Conservation (phyloP, 2,113 vertebrate genomes). For the Lepus europaeus region DNA sequence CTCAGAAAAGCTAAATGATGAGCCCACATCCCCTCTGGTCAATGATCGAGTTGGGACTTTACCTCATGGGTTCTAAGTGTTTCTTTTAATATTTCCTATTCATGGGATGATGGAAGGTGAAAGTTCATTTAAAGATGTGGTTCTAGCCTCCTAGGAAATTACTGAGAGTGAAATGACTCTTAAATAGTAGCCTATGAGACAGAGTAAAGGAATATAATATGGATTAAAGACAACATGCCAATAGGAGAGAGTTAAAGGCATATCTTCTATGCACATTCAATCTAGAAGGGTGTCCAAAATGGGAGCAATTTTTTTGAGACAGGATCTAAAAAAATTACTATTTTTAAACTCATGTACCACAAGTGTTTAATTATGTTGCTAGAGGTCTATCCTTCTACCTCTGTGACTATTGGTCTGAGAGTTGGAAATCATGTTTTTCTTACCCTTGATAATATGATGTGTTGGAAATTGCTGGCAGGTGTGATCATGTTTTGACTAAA, state of each 20-base stretch:
- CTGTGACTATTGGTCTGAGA: neutral
- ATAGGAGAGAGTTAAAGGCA: neutral
- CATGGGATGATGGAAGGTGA: neutral
- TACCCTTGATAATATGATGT: slow-evolving; percentile 22
- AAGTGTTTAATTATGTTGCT: neutral
- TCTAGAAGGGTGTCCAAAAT: neutral
- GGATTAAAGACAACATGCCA: neutral
- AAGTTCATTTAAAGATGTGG: neutral
- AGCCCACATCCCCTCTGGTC: too few relatives aligned
- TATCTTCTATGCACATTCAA: neutral
- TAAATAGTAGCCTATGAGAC: neutral
- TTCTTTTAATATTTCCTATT: neutral
- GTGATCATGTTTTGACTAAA: neutral
- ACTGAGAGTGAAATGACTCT: neutral
- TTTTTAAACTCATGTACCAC: neutral
- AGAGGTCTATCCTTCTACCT: neutral
- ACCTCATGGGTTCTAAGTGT: neutral
- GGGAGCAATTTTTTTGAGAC: neutral
- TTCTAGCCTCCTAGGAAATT: neutral
- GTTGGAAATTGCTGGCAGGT: neutral
- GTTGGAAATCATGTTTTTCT: neutral
- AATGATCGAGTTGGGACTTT: neutral
- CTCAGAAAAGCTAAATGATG: neutral
- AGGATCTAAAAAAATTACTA: neutral
- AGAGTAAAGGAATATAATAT: neutral